Evolutionary conservation across 2,113 vertebrate species (phyloP), one percentile per base, ranked within the genome.

Genomic region (Myiagra hebetior): DNA sequence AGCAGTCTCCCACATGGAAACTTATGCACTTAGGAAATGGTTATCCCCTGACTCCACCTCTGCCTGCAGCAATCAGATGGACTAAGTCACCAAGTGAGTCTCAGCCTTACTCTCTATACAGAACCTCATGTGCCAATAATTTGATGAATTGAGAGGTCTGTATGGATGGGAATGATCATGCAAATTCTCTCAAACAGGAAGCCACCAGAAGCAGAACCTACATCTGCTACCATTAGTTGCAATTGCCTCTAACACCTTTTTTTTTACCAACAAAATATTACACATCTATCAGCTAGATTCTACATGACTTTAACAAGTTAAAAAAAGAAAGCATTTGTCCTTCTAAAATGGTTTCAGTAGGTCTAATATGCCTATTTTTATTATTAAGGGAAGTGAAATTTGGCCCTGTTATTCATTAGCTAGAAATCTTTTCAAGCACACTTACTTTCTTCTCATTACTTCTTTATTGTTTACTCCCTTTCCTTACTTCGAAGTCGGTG

Each of bases 391-490:
- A 75, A 84, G 27, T 69, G 49, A 94, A 75, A 84, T 92, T 89
- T 72, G 79, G 4, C 21, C 62, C 22, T 84, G 53, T 89, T 95
- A 85, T 35, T 93, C 65, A 92, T 96, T 87, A 96, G 52, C 88
- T 88, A 85, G 79, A 92, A 89, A 75, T 57, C 60, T 89, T 92
- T 92, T 85, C 86, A 85, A 87, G 80, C 14, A 94, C 18, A 20
- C 18, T 94, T 87, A 73, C 72, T 94, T 96, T 92, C 64, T 89
- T 81, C 52, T 94, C 28, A 16, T 81, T 86, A 56, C 76, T 85
- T 89, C 76, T 73, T 72, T 64, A 57, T 42, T 81, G 80, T 96
- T 96, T 96, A 91, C 69, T 91, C 60, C 42, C 77, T 91, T 94
- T 93, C 56, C 64, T 88, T 64, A 30, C 55, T 52, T 63, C 15